Conservation (phyloP, 2,797 vertebrate genomes). For the Thripadectes ignobilis region DNA sequence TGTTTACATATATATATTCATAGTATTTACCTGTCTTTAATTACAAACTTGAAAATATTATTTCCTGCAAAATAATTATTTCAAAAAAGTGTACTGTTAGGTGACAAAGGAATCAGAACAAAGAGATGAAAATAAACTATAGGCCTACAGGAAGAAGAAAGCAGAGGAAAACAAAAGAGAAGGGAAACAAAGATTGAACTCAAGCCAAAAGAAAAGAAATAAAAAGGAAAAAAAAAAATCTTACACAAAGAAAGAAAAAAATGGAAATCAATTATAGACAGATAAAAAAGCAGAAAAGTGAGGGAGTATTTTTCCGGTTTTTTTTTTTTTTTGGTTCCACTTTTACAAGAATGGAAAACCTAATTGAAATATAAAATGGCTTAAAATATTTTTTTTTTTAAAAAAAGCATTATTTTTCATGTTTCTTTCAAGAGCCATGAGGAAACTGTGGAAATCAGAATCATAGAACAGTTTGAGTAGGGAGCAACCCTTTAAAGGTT, state of each 20-base stretch:
- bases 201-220: neutral
- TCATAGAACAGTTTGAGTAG: neutral
- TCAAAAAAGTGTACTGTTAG: neutral
- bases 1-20: neutral
- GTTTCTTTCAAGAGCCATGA: neutral
- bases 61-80: conserved; percentile 15
- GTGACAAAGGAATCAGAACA: neutral
- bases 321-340: neutral
- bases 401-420: neutral
- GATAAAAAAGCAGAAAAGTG: neutral
- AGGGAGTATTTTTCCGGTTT: neutral
- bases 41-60: neutral
- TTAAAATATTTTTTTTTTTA: neutral
- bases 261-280: neutral
- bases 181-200: neutral
- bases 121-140: neutral
- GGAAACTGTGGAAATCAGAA: neutral
- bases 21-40: conserved; percentile 1
- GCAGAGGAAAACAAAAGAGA: neutral
- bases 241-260: neutral
- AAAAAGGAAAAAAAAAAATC: too few relatives aligned
- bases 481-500: neutral
- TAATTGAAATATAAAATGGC: neutral
- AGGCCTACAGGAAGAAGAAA: neutral
- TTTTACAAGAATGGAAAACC: neutral